Evolutionary conservation across 2,797 vertebrate genomes (phyloP).

Genomic region (Crenichthys baileyi): DNA sequence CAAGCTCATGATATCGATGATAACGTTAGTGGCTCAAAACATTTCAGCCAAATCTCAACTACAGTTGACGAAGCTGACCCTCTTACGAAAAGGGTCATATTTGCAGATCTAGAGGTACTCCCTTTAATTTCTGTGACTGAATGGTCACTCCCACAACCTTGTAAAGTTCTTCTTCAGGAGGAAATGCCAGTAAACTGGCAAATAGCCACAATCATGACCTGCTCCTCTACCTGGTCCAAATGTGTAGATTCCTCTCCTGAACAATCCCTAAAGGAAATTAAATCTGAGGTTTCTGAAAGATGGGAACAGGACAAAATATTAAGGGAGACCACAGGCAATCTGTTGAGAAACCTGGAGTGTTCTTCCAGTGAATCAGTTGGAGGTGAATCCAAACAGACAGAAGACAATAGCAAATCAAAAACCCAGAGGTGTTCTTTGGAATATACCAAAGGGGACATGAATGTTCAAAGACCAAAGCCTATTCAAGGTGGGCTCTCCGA

Average conservation of each 20-base stretch:
- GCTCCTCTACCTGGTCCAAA: conserved; percentile 70
- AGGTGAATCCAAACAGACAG: conserved; percentile 17
- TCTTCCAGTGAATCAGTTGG: conserved; percentile 5
- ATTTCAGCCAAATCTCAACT: conserved; percentile 43
- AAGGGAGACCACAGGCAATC: conserved; percentile 4
- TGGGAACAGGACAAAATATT: conserved; percentile 6
- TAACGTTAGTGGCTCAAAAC: background rate
- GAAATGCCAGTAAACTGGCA: conserved; percentile 66
- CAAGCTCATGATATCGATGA: background rate
- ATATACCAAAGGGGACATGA: background rate
- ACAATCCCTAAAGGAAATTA: conserved; percentile 11
- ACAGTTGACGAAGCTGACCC: conserved; percentile 18
- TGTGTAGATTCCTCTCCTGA: conserved; percentile 36
- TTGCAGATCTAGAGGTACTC: conserved; percentile 58
- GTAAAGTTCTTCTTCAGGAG: conserved; percentile 58
- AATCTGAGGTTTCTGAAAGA: conserved; percentile 7
- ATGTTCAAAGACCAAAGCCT: background rate
- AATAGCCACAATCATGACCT: conserved; percentile 68
- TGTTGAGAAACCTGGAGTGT: background rate
- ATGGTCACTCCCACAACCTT: conserved; percentile 61
- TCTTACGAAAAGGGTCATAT: conserved; percentile 59
- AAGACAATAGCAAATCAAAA: background rate
- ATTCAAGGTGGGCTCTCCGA: conserved; percentile 28
- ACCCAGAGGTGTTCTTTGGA: background rate
- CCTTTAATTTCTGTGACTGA: conserved; percentile 63